Conservation (phyloP, 2,888 invertebrate genomes). For the Tipula confusa region DNA sequence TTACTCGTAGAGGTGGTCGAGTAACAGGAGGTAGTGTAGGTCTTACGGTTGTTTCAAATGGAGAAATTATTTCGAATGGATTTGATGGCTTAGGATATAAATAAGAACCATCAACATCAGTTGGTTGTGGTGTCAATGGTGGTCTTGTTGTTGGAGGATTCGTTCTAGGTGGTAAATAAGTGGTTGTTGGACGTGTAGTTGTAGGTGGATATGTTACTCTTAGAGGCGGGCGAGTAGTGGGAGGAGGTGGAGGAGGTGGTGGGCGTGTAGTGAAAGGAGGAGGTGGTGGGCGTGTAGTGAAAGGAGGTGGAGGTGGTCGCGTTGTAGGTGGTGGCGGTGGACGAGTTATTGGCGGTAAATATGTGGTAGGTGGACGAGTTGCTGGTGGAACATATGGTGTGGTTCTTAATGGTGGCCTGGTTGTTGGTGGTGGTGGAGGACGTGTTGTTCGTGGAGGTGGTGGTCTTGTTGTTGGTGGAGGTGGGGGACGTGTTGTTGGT, state of each 20-base stretch:
- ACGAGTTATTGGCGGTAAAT: neutral
- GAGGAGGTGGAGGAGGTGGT: slow-evolving; percentile 21
- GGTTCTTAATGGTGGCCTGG: neutral
- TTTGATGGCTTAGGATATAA: neutral
- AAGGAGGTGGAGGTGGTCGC: slow-evolving; percentile 4
- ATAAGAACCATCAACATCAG: neutral
- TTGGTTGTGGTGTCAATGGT: slow-evolving; percentile 29
- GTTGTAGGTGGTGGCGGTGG: neutral
- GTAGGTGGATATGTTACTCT: no score
- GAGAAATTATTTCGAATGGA: neutral
- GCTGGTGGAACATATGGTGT: neutral
- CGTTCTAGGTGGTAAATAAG: no score
- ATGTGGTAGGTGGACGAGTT: neutral
- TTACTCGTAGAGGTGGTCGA: neutral
- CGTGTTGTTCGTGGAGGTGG: neutral
- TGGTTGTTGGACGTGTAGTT: no score
- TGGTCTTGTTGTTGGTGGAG: neutral
- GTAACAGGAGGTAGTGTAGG: slow-evolving; percentile 32
- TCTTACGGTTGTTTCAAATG: neutral
- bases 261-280: neutral
- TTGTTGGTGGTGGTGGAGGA: neutral
- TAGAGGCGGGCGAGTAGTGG: neutral
- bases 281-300: slow-evolving; percentile 29
- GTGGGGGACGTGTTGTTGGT: neutral
- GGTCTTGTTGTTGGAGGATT: neutral